phyloP scores from a whole-genome alignment of 2,113 vertebrate species.

The Pteronura brasiliensis region DNA sequence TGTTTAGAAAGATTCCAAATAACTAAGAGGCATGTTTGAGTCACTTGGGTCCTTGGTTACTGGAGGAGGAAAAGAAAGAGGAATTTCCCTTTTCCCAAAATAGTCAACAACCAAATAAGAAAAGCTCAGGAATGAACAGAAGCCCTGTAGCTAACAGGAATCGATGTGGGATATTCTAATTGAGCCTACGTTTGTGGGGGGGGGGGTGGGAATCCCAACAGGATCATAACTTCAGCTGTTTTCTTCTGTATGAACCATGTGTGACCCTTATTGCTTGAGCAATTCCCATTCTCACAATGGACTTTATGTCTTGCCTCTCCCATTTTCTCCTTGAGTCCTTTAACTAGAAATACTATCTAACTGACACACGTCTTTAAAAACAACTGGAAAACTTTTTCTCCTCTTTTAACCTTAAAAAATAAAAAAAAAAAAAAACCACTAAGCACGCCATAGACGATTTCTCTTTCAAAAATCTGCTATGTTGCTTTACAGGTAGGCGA shows the following conservation, averaged over 20 bases:
- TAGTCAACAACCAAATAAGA: background rate
- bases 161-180: background rate
- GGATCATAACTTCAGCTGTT: background rate
- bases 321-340: background rate
- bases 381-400: background rate
- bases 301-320: background rate
- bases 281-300: background rate
- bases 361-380: background rate
- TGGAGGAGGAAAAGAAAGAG: background rate
- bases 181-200: background rate
- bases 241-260: background rate
- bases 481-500: background rate
- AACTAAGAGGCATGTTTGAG: conserved; percentile 41
- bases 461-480: background rate
- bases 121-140: background rate
- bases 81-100: conserved; percentile 22
- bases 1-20: conserved; percentile 46
- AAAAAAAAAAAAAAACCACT: background rate
- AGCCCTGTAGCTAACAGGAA: background rate
- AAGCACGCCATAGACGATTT: background rate
- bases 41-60: conserved; percentile 47
- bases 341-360: background rate
- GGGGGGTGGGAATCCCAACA: background rate
- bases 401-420: background rate
- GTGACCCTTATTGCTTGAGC: background rate